A percentile compares a stretch with the other conserved stretches of the same genome.
Conservation (phyloP, 2,797 vertebrate genomes). For the Danio tinwini region DNA sequence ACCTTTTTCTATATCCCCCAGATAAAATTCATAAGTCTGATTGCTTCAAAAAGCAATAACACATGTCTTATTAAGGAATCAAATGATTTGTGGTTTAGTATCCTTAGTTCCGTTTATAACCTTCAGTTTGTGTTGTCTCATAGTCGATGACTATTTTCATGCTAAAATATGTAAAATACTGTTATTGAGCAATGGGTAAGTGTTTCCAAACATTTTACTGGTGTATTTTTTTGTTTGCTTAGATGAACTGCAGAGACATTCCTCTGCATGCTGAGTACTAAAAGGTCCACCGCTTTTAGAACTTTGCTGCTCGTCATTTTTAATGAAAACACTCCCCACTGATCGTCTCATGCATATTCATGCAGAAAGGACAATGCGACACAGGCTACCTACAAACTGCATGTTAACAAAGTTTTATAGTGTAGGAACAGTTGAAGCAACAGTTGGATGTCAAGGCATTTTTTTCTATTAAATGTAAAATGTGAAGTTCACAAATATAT, state of each 20-base stretch:
- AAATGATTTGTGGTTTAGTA: background rate
- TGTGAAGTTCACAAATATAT: background rate
- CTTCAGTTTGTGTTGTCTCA: background rate
- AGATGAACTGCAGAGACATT: background rate
- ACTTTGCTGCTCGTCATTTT: conserved; percentile 5
- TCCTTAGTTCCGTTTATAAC: background rate
- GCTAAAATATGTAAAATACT: background rate
- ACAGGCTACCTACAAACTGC: conserved; percentile 21
- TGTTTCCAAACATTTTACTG: background rate
- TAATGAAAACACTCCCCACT: conserved; percentile 49
- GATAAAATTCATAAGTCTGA: background rate
- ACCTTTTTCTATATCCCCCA: too few relatives aligned
- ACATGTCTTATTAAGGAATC: background rate
- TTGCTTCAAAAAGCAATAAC: background rate
- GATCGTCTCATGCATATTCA: conserved; percentile 41
- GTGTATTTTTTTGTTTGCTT: background rate
- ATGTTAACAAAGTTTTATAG: conserved; percentile 28
- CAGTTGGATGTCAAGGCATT: background rate
- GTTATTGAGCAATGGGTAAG: background rate
- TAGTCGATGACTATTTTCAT: background rate
- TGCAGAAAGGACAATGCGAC: conserved; percentile 7
- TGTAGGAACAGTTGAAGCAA: background rate
- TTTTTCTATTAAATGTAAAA: background rate
- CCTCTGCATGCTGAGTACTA: conserved; percentile 24
- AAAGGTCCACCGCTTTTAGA: conserved; percentile 22